Conservation (phyloP, 2,888 invertebrate species). For the Drosophila prolongata region DNA sequence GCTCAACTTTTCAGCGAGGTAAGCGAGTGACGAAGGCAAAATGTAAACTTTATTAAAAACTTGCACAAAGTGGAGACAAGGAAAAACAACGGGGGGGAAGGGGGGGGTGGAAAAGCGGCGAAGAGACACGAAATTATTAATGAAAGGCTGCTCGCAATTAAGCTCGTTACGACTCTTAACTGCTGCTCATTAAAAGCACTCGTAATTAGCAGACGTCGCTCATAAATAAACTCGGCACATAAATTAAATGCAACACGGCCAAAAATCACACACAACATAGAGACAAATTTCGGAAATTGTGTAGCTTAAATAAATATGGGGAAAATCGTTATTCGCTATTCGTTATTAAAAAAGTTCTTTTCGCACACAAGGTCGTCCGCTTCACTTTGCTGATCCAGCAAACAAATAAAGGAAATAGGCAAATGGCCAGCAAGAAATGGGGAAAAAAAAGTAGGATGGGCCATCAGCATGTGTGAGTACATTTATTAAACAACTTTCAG, state of each 20-base stretch:
- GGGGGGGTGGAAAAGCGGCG: not conserved
- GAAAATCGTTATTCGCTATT: slow-evolving; percentile 38
- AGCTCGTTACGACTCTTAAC: slow-evolving; percentile 70
- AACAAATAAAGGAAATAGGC: slow-evolving; percentile 47
- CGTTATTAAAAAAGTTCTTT: slow-evolving; percentile 69
- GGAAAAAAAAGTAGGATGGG: slow-evolving; percentile 45
- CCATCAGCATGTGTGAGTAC: slow-evolving; percentile 69
- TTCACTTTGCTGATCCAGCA: slow-evolving; percentile 30
- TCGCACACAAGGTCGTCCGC: slow-evolving; percentile 42
- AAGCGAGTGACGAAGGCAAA: slow-evolving; percentile 23
- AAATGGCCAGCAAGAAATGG: slow-evolving; percentile 34
- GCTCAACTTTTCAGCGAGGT: slow-evolving; percentile 16
- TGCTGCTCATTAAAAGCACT: slow-evolving; percentile 65
- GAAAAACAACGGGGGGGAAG: slow-evolving; percentile 12
- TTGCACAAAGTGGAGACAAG: slow-evolving; percentile 37
- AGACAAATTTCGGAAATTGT: slow-evolving; percentile 13
- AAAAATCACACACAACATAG: slow-evolving; percentile 21
- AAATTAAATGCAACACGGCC: slow-evolving; percentile 45
- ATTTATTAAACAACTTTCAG: slow-evolving; percentile 78
- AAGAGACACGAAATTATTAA: slow-evolving; percentile 61
- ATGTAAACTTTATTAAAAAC: slow-evolving; percentile 73
- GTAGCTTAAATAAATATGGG: slow-evolving; percentile 24
- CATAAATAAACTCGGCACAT: slow-evolving; percentile 63
- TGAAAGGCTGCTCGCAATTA: slow-evolving; percentile 66
- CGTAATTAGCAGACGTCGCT: slow-evolving; percentile 66